A percentile compares a stretch with the other conserved stretches of the same genome.
Evolutionary conservation across 2,888 invertebrate genomes (phyloP).

Genomic region (Molanna angustata): DNA sequence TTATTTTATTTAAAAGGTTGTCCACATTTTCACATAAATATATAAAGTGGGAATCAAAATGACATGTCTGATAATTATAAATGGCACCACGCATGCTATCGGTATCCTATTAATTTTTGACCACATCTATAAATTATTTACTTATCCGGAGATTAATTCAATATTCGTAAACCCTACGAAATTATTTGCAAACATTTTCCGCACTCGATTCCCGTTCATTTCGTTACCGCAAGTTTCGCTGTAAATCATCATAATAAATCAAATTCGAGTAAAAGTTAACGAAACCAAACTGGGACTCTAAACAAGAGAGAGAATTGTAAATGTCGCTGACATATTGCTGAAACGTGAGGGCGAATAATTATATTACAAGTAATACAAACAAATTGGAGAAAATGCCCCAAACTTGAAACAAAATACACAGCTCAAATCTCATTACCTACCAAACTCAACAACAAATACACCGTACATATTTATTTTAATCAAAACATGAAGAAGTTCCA

Average conservation of each 20-base stretch:
- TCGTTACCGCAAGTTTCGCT: conserved; percentile 8
- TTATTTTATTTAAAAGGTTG: too few relatives aligned
- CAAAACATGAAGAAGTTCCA: too few relatives aligned
- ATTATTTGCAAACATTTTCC: not conserved
- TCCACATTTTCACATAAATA: too few relatives aligned
- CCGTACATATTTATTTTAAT: too few relatives aligned
- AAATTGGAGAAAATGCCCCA: not conserved
- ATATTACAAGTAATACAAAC: conserved; percentile 12
- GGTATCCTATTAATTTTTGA: too few relatives aligned
- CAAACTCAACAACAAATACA: too few relatives aligned
- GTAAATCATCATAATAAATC: conserved; percentile 22
- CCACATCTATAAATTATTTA: not conserved
- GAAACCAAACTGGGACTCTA: conserved; percentile 14
- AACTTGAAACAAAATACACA: not conserved
- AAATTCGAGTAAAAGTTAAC: conserved; percentile 24
- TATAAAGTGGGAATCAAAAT: too few relatives aligned
- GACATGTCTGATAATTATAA: too few relatives aligned
- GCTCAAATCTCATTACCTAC: too few relatives aligned
- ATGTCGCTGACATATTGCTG: conserved; percentile 24
- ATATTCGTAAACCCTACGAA: not conserved
- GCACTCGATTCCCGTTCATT: conserved; percentile 2
- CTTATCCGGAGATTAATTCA: conserved; percentile 18
- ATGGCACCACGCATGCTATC: too few relatives aligned
- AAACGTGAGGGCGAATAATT: conserved; percentile 25
- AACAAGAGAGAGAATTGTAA: conserved; percentile 18